Base-by-base conservation (phyloP, 64 coral and sea anemone genomes). In the Montipora efflorescens region DNA sequence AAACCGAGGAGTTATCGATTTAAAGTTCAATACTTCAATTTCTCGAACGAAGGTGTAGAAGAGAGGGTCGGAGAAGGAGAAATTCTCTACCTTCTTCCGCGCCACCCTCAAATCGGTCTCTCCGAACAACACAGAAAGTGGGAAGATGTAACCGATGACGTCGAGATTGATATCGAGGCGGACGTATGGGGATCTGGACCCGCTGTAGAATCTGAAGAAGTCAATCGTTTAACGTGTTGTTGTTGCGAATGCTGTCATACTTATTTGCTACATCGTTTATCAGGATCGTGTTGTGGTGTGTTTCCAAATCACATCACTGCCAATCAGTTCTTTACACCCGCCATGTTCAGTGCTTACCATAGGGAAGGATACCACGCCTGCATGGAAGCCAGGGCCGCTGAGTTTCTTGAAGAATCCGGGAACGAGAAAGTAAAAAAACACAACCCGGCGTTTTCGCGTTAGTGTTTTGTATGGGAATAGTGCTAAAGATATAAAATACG, bases 281-380 rank as follows among this genome's bases (percentile, higher is more conserved):
- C 90, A 57, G 59, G 51, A 9, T 82, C 44, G 25, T 49, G 88
- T 48, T 92, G 90, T 75, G 90, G 90, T 22, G 55, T 15, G 43
- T 96, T 96, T 47, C 95, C 95, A 12, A 87, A 88, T 74, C 95
- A 96, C 87, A 81, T 78, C 3, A 96, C 95, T 47, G 90, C 78
- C 12, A 96, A 96, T 79, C 90, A 92, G 70, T 89, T 96, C 28
- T 89, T 93, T 47, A 96, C 95, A 47, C 84, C 90, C 20, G 22
- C 84, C 47, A 67, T 89, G 67, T 96, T 92, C 51, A 83, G 77
- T 68, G 90, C 95, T 11, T 96, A 96, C 48, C 95, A 96, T 66
- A 77, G 90, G 49, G 95, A 96, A 64, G 95, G 95, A 79, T 96
- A 92, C 77, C 77, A 80, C 73, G 95, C 95, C 59, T 93, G 95